These are phyloP conservation scores for Lithobates sylvaticus DNA, from an alignment of 2,797 vertebrate genomes.

Conservation along the genomic window DNA sequence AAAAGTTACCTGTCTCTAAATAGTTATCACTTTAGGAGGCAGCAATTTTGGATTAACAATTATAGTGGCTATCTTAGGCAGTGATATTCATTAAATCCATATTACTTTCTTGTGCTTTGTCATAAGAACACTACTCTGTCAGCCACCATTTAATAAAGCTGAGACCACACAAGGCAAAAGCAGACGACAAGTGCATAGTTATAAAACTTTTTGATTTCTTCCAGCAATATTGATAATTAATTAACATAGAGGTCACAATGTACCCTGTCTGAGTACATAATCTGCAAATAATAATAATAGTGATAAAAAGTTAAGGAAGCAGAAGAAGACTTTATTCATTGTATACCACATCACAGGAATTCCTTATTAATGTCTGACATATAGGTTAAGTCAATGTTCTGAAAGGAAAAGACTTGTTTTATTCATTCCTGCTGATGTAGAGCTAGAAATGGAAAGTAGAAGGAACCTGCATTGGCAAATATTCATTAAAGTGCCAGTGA, in stretches of 20 bases:
- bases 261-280: background rate
- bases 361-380: background rate
- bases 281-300: background rate
- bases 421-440: background rate
- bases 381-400: background rate
- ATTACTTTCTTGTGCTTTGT: too few relatives aligned
- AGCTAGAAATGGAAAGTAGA: background rate
- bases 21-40: too few relatives aligned
- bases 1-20: too few relatives aligned
- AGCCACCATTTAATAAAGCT: too few relatives aligned
- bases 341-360: background rate
- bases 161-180: too few relatives aligned
- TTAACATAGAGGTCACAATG: background rate
- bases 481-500: slow-evolving; percentile 1
- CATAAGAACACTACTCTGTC: too few relatives aligned
- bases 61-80: too few relatives aligned
- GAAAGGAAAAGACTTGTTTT: background rate
- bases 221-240: too few relatives aligned
- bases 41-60: too few relatives aligned
- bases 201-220: too few relatives aligned
- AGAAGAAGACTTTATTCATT: background rate
- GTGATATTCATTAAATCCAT: too few relatives aligned
- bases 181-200: too few relatives aligned
- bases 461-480: background rate
- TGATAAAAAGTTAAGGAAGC: background rate